phyloP scores from a whole-genome alignment of 2,888 invertebrate species.

The Timandra comae region DNA sequence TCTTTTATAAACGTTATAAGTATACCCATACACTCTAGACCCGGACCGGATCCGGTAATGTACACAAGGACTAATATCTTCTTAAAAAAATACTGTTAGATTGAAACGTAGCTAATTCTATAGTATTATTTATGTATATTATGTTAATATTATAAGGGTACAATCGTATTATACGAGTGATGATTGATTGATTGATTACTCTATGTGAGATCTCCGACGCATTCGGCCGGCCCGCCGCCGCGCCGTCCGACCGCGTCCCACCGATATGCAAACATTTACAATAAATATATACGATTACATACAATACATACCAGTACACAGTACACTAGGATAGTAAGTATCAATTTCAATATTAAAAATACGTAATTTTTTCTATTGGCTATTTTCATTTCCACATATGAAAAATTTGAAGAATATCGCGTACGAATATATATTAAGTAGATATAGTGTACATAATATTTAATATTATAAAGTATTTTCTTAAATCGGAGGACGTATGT shows the following conservation, averaged over 20 bases:
- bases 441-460: slow-evolving; percentile 61
- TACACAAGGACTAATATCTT: slow-evolving; percentile 77
- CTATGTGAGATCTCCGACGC: slow-evolving; percentile 75
- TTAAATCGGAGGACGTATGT: slow-evolving; percentile 76
- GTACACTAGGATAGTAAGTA: slow-evolving; percentile 37
- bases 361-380: slow-evolving; percentile 76
- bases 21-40: slow-evolving; percentile 70
- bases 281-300: slow-evolving; percentile 26
- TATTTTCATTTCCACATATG: slow-evolving; percentile 64
- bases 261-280: slow-evolving; percentile 72
- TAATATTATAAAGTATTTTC: slow-evolving; percentile 64
- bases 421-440: slow-evolving; percentile 66
- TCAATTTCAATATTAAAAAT: slow-evolving; percentile 76
- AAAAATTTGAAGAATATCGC: slow-evolving; percentile 72
- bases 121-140: slow-evolving; percentile 63
- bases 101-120: slow-evolving; percentile 76
- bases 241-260: slow-evolving; percentile 66
- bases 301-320: slow-evolving; percentile 63
- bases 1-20: slow-evolving; percentile 71
- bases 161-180: slow-evolving; percentile 70
- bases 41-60: slow-evolving; percentile 61
- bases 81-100: slow-evolving; percentile 78
- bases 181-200: slow-evolving; percentile 44
- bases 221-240: slow-evolving; percentile 58
- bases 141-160: slow-evolving; percentile 66